Evolutionary conservation across 2,888 invertebrate genomes (phyloP), one percentile per base, ranked within the genome.

Genomic region (Lypha dubia): DNA sequence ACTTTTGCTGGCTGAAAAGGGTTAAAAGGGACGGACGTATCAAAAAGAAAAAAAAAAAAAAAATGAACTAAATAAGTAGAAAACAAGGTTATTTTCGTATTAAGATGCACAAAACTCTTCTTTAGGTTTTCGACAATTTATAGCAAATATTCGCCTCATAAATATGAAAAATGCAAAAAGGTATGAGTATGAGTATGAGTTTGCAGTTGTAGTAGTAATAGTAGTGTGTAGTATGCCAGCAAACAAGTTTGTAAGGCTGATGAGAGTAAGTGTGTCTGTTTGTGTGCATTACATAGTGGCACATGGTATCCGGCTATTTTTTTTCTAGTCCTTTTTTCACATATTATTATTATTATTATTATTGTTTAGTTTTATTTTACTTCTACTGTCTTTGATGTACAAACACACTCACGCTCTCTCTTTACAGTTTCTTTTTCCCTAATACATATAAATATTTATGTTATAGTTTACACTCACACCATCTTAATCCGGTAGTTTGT

Each of bases 221-320:
- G n/a, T n/a, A n/a, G n/a, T n/a, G n/a, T n/a, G n/a, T n/a, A n/a
- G n/a, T 49, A 32, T 79, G 15, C 53, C 8, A 60, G 32, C 11
- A 17, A 49, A 9, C 0, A 4, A 20, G 24, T 68, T n/a, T 6
- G 1, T 7, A 17, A 15, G 35, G 11, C 22, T 60, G 56, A 11
- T 9, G 17, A 13, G 0, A 13, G 49, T 38, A 41, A 32, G 38
- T 44, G 44, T 60, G 17, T 49, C 35, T 24, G n/a, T 46, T 17
- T 62, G 24, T 70, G 46, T 67, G 35, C 65, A 60, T 79, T 70
- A 79, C 75, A 41, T 71, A 65, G 79, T 58, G 70, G 79, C 79
- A 84, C 75, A 84, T 76, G 76, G 75, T 65, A 80, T 84, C 84
- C 84, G 79, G 84, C 58, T 60, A 75, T 70, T 67, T 70, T 41